A percentile compares a stretch with the other conserved stretches of the same genome.
Conservation (phyloP, 1,140 invertebrate species). For the Amyelois transitella region DNA sequence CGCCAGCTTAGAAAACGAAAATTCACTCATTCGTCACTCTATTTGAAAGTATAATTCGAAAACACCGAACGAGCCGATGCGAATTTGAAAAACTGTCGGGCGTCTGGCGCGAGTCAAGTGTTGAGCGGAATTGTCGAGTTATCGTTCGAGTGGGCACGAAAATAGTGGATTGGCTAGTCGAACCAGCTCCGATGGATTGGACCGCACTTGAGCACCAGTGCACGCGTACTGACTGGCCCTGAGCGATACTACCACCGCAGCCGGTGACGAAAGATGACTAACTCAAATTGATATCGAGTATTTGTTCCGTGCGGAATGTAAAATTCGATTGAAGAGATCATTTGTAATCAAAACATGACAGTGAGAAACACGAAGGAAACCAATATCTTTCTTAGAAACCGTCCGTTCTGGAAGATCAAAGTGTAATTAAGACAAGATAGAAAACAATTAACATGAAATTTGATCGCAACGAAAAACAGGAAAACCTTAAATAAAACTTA, state of each 20-base stretch:
- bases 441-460: neutral
- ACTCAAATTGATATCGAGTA: conserved; percentile 37
- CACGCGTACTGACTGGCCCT: conserved; percentile 50
- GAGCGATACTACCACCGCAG: neutral
- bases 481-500: neutral
- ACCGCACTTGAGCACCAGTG: conserved; percentile 52
- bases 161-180: conserved; percentile 40
- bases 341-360: conserved; percentile 11
- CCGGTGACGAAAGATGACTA: conserved; percentile 61
- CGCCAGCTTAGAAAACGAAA: conserved; percentile 46
- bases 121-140: conserved; percentile 40
- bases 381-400: too few relatives aligned
- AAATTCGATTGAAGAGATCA: neutral
- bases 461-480: neutral
- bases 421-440: too few relatives aligned
- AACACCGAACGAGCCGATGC: conserved; percentile 13
- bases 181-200: conserved; percentile 26
- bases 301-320: conserved; percentile 32
- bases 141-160: conserved; percentile 44
- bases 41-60: conserved; percentile 36
- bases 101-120: conserved; percentile 19
- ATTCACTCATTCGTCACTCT: conserved; percentile 58
- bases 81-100: conserved; percentile 3
- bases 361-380: neutral
- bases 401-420: too few relatives aligned